Base-by-base conservation (phyloP, 2,113 vertebrate genomes). In the Forbesichthys agassizii region DNA sequence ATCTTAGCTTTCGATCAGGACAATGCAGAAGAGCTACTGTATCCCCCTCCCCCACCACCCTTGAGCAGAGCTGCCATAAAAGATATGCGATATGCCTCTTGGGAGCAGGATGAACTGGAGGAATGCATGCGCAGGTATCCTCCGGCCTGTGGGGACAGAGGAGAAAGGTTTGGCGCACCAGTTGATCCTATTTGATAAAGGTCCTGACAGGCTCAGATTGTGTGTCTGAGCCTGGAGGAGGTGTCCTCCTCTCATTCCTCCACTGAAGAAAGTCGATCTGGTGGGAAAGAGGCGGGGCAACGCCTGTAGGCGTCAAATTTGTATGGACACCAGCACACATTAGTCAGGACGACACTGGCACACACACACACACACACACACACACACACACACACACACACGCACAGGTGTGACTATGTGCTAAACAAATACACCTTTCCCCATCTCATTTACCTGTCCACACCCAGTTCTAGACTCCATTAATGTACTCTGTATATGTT, bases 211-310 rank as follows among this genome's bases (percentile, higher is more conserved):
- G 80, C 84, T 82, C 84, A 75, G 87, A 92, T 92, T 88, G 83
- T 82, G 69, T 91, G 82, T 89, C 89, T 74, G 71, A 78, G 84
- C 86, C 89, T 84, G 89, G 88, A 88, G 87, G 89, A 88, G 82
- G 78, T 81, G 79, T 87, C 81, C 66, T 74, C 73, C 84, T 86
- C 81, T 85, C 84, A 87, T 88, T 88, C 87, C 84, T 82, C 78
- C 48, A 36, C 81, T 58, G 78, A 86, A 83, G 89, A 90, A 92
- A 92, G 88, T 88, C 61, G 87, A 92, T 92, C 90, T 74, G 78
- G 80, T 89, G 90, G 85, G 89, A 90, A 89, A 83, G 78, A 81
- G 84, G 88, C 65, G 82, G 84, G 75, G 82, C 77, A 67, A 48
- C 60, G 85, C 85, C 90, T 75, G 79, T n/a, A 77, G 88, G 87